Evolutionary conservation across 2,888 invertebrate species (phyloP).

Genomic region (Zootermopsis nevadensis): DNA sequence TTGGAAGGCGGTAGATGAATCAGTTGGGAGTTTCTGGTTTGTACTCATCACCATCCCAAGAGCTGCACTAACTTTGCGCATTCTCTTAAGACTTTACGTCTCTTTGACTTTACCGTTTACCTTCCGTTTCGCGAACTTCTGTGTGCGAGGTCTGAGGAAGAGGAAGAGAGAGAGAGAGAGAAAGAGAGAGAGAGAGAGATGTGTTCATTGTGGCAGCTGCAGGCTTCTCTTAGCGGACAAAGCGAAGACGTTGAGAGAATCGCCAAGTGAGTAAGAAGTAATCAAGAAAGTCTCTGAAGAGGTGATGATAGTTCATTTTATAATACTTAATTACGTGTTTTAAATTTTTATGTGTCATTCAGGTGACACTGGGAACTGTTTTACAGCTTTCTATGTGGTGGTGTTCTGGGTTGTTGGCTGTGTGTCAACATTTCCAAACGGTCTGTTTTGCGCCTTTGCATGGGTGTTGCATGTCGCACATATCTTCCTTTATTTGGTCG

Average conservation of each 20-base stretch:
- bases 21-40: background rate
- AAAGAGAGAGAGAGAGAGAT: too few species aligned
- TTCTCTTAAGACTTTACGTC: slow-evolving; percentile 15
- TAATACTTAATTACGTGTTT: background rate
- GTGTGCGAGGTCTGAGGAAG: background rate
- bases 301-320: background rate
- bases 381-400: too few species aligned
- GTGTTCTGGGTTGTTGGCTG: too few species aligned
- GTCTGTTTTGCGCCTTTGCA: too few species aligned
- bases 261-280: background rate
- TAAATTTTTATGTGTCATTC: background rate
- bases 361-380: background rate
- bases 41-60: background rate
- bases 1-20: background rate
- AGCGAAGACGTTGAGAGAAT: background rate
- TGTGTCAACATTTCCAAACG: too few species aligned
- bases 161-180: background rate
- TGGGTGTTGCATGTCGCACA: too few species aligned
- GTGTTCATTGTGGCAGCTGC: slow-evolving; percentile 12
- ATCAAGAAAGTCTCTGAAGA: background rate
- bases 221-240: slow-evolving; percentile 1
- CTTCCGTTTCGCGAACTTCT: slow-evolving; percentile 2
- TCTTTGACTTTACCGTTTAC: background rate
- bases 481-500: too few species aligned
- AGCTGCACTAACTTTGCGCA: background rate